These are phyloP conservation scores for Diabrotica balteata DNA, from an alignment of 2,888 invertebrate species.

Conservation along the genomic window DNA sequence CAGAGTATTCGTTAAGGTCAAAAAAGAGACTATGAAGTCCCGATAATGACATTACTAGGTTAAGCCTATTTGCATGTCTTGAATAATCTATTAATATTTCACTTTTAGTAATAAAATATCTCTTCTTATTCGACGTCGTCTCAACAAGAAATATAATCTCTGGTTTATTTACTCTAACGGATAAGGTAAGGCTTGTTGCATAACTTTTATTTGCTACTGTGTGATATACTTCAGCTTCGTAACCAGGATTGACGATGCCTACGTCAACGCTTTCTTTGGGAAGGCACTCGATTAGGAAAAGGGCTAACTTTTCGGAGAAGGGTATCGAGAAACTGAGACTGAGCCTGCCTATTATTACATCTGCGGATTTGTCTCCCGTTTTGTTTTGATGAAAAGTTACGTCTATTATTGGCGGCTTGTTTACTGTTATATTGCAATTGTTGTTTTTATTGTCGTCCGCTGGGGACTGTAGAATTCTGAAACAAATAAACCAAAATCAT, in stretches of 20 bases:
- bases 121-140: slow-evolving; percentile 64
- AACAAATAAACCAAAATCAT: slow-evolving; percentile 26
- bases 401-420: slow-evolving; percentile 76
- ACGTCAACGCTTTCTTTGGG: slow-evolving; percentile 68
- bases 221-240: slow-evolving; percentile 66
- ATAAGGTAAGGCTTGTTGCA: slow-evolving; percentile 68
- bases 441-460: slow-evolving; percentile 66
- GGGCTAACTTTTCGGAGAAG: slow-evolving; percentile 65
- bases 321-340: slow-evolving; percentile 77
- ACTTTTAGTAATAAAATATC: slow-evolving; percentile 68
- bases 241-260: slow-evolving; percentile 76
- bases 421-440: slow-evolving; percentile 65
- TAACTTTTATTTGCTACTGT: slow-evolving; percentile 38
- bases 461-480: slow-evolving; percentile 73
- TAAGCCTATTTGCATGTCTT: slow-evolving; percentile 69
- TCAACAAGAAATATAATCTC: slow-evolving; percentile 79
- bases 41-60: slow-evolving; percentile 68
- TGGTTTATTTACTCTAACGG: slow-evolving; percentile 77
- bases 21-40: slow-evolving; percentile 65
- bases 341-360: slow-evolving; percentile 76
- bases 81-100: slow-evolving; percentile 77
- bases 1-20: slow-evolving; percentile 52
- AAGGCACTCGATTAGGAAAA: slow-evolving; percentile 58
- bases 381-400: slow-evolving; percentile 70
- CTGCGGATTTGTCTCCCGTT: slow-evolving; percentile 68